Evolutionary conservation across 2,113 vertebrate genomes (phyloP).

Genomic region (Entomyzon cyanotis): DNA sequence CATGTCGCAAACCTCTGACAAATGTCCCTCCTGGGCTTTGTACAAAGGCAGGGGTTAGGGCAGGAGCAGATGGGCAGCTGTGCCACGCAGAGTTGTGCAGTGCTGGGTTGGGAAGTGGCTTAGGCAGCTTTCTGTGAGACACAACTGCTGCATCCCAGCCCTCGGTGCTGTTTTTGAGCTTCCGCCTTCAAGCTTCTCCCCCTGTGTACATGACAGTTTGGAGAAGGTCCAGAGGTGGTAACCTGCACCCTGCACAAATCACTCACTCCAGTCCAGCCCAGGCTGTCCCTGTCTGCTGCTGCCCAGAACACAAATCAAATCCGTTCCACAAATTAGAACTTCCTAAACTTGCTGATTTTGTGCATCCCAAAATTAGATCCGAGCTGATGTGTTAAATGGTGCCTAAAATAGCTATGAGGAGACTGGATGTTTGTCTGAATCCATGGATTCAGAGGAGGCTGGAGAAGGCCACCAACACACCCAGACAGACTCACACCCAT

Average conservation of each 20-base stretch:
- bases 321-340: background rate
- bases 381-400: slow-evolving; percentile 14
- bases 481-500: background rate
- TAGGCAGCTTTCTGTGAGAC: background rate
- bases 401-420: background rate
- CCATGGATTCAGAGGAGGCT: background rate
- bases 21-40: background rate
- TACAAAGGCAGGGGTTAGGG: background rate
- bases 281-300: background rate
- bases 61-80: background rate
- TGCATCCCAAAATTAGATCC: background rate
- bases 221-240: background rate
- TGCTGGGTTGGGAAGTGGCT: background rate
- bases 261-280: accelerated
- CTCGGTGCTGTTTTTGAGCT: background rate
- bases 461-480: background rate
- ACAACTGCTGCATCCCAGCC: background rate
- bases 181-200: background rate
- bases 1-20: background rate
- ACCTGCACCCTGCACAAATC: background rate
- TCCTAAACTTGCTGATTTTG: slow-evolving; percentile 9
- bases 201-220: background rate
- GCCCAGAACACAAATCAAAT: background rate
- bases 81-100: background rate
- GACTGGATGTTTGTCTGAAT: background rate